Percentiles rank a stretch among this genome's conserved stretches.
These are phyloP conservation scores for Drosophila mercatorum DNA, from an alignment of 2,888 invertebrate genomes.

Conservation along the genomic window DNA sequence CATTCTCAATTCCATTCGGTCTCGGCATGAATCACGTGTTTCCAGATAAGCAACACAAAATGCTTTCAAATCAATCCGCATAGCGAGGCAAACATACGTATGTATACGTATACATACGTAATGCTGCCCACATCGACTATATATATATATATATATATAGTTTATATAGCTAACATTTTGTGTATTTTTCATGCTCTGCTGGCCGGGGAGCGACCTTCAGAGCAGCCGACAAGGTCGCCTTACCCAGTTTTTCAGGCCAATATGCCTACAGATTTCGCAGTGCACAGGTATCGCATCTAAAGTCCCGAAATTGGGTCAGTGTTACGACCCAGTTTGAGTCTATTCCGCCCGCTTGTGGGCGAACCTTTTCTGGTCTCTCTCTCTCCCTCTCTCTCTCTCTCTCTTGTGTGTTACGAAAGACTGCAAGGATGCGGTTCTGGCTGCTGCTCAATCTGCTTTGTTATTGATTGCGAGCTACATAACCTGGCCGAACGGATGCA, in stretches of 20 bases:
- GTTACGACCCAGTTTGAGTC: conserved; percentile 72
- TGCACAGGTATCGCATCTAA: conserved; percentile 14
- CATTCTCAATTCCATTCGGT: not conserved
- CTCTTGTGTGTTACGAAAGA: conserved; percentile 13
- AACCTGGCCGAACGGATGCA: conserved; percentile 10
- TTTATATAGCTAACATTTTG: conserved; percentile 10
- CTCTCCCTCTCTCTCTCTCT: too few relatives aligned
- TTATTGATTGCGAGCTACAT: conserved; percentile 35
- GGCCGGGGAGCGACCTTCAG: conserved; percentile 47
- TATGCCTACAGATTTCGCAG: conserved; percentile 23
- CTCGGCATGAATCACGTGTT: conserved; percentile 38
- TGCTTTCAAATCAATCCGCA: conserved; percentile 17
- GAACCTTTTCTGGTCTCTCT: not conserved
- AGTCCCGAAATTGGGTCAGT: conserved; percentile 66
- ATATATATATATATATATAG: conserved; percentile 5
- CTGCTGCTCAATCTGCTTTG: not conserved
- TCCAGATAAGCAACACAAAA: conserved; percentile 20
- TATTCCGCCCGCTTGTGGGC: not conserved
- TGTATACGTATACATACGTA: not conserved
- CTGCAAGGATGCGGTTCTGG: conserved; percentile 6
- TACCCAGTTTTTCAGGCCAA: conserved; percentile 17
- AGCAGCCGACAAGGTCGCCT: conserved; percentile 45
- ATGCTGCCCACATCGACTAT: not conserved
- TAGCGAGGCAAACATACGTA: not conserved
- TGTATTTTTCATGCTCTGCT: conserved; percentile 37